A percentile compares a stretch with the other conserved stretches of the same genome.
Conservation (phyloP, 2,888 invertebrate genomes). For the Mantis religiosa region DNA sequence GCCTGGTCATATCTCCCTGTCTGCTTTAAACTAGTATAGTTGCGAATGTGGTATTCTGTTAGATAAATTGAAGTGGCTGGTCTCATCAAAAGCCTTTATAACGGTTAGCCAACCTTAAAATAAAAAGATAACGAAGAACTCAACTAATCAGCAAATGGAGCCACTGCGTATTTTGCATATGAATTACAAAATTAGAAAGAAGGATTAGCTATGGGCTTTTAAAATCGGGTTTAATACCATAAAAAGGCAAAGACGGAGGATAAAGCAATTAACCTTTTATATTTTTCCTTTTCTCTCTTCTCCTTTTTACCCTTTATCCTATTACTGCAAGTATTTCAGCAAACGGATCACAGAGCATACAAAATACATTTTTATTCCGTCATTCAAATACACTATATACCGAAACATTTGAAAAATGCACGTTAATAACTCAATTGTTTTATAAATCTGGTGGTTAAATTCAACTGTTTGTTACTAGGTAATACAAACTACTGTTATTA, state of each 20-base stretch:
- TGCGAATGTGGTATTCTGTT: too few relatives aligned
- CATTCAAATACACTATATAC: not conserved
- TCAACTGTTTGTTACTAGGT: too few relatives aligned
- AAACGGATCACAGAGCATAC: not conserved
- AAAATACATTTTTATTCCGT: not conserved
- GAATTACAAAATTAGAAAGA: not conserved
- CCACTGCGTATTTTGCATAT: not conserved
- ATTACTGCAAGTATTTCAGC: not conserved
- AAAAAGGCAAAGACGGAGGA: not conserved
- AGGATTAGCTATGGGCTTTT: not conserved
- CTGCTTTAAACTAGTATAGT: too few relatives aligned
- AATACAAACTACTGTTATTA: too few relatives aligned
- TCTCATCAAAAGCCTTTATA: not conserved
- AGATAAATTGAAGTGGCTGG: too few relatives aligned
- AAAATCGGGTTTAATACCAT: not conserved
- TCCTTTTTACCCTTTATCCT: not conserved
- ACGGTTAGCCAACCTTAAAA: not conserved
- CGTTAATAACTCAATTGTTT: too few relatives aligned
- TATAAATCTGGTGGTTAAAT: too few relatives aligned
- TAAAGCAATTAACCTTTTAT: not conserved
- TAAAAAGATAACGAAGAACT: not conserved
- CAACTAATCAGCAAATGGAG: not conserved
- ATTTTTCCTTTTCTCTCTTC: not conserved
- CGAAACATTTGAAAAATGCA: too few relatives aligned
- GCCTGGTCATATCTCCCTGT: too few relatives aligned